These are phyloP conservation scores for Nasonia vitripennis DNA, from an alignment of 1,140 invertebrate species.

Conservation along the genomic window DNA sequence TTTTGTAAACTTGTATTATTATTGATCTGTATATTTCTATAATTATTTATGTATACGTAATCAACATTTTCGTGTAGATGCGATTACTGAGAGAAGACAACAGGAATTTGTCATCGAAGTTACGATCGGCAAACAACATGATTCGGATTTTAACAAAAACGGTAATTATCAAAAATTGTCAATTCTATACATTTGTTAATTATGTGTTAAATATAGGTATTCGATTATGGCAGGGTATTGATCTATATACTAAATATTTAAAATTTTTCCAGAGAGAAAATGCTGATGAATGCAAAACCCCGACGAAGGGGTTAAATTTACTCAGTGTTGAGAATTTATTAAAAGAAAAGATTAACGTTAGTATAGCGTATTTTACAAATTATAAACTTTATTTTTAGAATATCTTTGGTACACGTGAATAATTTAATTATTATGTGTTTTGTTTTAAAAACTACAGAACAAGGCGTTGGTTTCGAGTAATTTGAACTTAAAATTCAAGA, in stretches of 20 bases:
- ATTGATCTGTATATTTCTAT: background rate
- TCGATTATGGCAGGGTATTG: too few species aligned
- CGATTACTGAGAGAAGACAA: background rate
- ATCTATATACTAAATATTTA: background rate
- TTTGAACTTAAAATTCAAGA: too few species aligned
- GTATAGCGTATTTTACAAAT: background rate
- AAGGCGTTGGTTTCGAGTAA: too few species aligned
- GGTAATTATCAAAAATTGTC: background rate
- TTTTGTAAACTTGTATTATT: background rate
- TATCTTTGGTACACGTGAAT: background rate
- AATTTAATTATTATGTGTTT: too few species aligned
- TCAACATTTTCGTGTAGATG: background rate
- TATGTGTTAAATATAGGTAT: too few species aligned
- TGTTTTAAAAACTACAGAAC: too few species aligned
- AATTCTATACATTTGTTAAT: too few species aligned
- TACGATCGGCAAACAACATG: constrained; percentile 30
- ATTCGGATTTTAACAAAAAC: constrained; percentile 17
- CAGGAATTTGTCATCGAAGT: background rate
- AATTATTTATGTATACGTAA: background rate
- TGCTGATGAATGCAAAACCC: background rate
- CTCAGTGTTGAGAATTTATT: background rate
- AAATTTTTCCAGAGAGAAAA: background rate
- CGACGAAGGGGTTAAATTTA: background rate
- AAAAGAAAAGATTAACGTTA: background rate
- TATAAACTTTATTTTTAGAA: background rate